Evolutionary conservation across 2,113 vertebrate genomes (phyloP).

Genomic region (Papio anubis): DNA sequence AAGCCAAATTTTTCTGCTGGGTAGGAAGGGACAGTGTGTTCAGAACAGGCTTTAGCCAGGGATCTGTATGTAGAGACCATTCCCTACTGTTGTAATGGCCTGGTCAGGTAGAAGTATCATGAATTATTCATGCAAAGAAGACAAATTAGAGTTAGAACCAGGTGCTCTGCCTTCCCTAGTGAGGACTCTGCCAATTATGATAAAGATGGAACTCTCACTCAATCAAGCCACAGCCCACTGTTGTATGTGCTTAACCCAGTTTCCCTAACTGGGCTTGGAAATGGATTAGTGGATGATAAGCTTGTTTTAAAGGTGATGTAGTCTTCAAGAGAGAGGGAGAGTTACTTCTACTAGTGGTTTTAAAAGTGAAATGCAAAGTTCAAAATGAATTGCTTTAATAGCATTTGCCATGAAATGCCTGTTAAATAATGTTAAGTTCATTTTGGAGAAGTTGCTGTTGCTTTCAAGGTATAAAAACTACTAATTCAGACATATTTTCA

Average conservation of each 20-base stretch:
- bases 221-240: conserved; percentile 73
- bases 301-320: conserved; percentile 80
- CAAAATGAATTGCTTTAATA: conserved; percentile 40
- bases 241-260: conserved; percentile 81
- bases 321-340: conserved; percentile 67
- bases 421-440: background rate
- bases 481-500: background rate
- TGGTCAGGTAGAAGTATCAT: background rate
- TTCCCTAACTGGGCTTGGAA: conserved; percentile 80
- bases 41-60: background rate
- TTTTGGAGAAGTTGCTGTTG: background rate
- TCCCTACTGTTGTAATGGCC: conserved; percentile 58
- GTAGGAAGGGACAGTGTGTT: background rate
- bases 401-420: background rate
- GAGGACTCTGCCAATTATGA: conserved; percentile 60
- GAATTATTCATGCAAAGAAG: conserved; percentile 80
- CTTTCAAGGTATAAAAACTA: conserved; percentile 13
- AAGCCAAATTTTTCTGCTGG: background rate
- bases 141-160: conserved; percentile 81
- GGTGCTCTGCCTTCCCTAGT: conserved; percentile 75
- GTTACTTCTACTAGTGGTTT: conserved; percentile 72
- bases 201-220: conserved; percentile 78
- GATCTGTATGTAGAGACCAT: conserved; percentile 17
- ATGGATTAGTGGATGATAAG: conserved; percentile 82
- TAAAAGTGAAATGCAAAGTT: conserved; percentile 74